A percentile compares a stretch with the other conserved stretches of the same genome.
Conservation (phyloP, 2,797 vertebrate species). For the Chaunax sp. region DNA sequence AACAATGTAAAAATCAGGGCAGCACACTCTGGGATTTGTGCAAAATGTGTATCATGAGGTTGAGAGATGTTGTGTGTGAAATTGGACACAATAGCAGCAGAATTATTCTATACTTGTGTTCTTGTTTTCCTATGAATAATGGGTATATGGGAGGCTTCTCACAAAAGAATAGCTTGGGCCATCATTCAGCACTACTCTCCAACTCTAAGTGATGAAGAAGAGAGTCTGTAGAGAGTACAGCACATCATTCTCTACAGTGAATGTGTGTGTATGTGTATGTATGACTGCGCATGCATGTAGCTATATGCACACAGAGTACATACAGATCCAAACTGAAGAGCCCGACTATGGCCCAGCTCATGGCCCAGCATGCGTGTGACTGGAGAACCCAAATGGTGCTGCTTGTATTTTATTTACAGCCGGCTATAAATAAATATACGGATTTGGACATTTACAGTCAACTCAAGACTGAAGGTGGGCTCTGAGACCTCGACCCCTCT, state of each 20-base stretch:
- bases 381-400: conserved; percentile 34
- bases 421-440: conserved; percentile 32
- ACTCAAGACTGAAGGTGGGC: conserved; percentile 7
- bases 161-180: conserved; percentile 29
- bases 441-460: conserved; percentile 27
- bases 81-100: conserved; percentile 11
- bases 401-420: conserved; percentile 67
- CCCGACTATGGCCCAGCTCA: no score
- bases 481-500: conserved; percentile 14
- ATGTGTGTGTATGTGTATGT: conserved; percentile 13
- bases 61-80: background rate
- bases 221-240: conserved; percentile 57
- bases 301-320: conserved; percentile 1
- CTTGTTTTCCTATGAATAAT: conserved; percentile 50
- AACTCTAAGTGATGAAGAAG: conserved; percentile 57
- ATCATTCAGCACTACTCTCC: conserved; percentile 62
- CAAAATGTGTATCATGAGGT: conserved; percentile 24
- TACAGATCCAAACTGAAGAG: no score
- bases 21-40: conserved; percentile 22
- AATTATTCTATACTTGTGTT: conserved; percentile 14
- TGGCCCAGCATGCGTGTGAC: conserved; percentile 28
- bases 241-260: conserved; percentile 37
- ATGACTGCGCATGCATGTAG: conserved; percentile 5
- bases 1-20: conserved; percentile 21
- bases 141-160: conserved; percentile 10